A percentile compares a stretch with the other conserved stretches of the same genome.
Conservation (phyloP, 2,888 invertebrate genomes). For the Cheilosia soror region DNA sequence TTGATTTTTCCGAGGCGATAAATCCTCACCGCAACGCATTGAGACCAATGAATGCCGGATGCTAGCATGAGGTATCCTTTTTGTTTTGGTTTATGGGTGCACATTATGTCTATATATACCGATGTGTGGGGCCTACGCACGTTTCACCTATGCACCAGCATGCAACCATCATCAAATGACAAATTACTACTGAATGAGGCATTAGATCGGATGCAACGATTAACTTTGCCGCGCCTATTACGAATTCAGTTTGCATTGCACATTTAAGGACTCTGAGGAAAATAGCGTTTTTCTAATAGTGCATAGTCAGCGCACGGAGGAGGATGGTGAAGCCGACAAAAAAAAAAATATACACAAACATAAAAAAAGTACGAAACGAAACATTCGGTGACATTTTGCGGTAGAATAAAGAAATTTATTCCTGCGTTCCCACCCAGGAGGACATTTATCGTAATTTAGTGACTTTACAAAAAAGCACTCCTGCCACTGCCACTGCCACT, state of each 20-base stretch:
- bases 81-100: conserved; percentile 67
- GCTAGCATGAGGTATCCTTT: conserved; percentile 66
- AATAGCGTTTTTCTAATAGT: conserved; percentile 39
- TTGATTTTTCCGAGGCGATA: conserved; percentile 61
- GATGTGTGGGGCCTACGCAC: conserved; percentile 69
- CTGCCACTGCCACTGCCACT: conserved; percentile 4
- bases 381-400: conserved; percentile 62
- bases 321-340: neutral
- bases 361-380: conserved; percentile 73
- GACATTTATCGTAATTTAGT: conserved; percentile 77
- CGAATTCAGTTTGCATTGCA: conserved; percentile 72
- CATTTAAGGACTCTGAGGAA: conserved; percentile 49
- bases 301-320: conserved; percentile 62
- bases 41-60: conserved; percentile 70
- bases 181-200: conserved; percentile 73
- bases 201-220: conserved; percentile 75
- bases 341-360: conserved; percentile 11
- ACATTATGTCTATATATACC: conserved; percentile 44
- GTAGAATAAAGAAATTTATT: conserved; percentile 76
- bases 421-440: conserved; percentile 76
- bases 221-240: conserved; percentile 66
- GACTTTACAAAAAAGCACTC: conserved; percentile 75
- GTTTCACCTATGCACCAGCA: conserved; percentile 32
- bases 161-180: conserved; percentile 64
- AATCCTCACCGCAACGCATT: conserved; percentile 68